These are phyloP conservation scores for Phalacrocorax brasilianus DNA, from an alignment of 2,113 vertebrate species.

Conservation along the genomic window DNA sequence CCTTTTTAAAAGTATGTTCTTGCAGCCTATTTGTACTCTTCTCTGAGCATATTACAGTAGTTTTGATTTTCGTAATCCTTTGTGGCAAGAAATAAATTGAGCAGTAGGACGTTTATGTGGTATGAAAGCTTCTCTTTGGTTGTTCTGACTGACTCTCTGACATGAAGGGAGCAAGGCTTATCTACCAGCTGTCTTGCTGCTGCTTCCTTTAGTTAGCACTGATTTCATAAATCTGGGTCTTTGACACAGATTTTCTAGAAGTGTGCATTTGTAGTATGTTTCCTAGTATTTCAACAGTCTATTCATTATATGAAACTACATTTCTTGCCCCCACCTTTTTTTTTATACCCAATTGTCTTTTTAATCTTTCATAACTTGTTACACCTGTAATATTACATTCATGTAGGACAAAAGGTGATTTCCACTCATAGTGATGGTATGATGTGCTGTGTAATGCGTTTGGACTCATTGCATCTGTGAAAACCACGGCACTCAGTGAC, in stretches of 20 bases:
- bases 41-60: background rate
- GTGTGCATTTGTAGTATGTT: background rate
- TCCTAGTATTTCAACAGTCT: background rate
- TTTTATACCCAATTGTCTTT: background rate
- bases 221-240: background rate
- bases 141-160: background rate
- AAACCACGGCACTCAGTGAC: background rate
- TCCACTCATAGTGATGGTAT: rapidly evolving
- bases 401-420: background rate
- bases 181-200: background rate
- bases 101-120: background rate
- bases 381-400: background rate
- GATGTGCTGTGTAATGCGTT: rapidly evolving
- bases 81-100: conserved; percentile 25
- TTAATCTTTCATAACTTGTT: background rate
- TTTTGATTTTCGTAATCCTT: conserved; percentile 19
- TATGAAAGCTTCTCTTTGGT: background rate
- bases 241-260: background rate
- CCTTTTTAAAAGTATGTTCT: background rate
- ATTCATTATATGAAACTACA: background rate
- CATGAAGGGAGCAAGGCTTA: background rate
- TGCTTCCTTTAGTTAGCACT: background rate
- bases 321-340: background rate
- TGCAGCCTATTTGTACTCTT: conserved; percentile 1
- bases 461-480: background rate